Evolutionary conservation across 2,888 invertebrate species (phyloP), one percentile per base, ranked within the genome.

Genomic region (Fissipunctia ypsillon): DNA sequence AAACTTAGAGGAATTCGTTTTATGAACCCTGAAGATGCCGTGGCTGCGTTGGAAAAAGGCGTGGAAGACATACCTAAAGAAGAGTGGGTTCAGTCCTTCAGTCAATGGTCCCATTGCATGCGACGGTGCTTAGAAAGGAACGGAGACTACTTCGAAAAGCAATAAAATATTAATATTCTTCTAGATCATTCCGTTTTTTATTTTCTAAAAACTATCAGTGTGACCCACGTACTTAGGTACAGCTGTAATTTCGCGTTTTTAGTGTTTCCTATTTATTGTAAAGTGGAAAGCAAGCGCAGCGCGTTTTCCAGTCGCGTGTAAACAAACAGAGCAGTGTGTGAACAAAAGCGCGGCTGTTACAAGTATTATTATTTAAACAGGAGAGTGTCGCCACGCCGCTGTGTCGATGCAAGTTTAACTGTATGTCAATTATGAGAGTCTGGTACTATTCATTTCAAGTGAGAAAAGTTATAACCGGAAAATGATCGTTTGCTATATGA

Each of bases 331-430:
- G 45, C 41, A 31, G 52, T 14, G 59, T 73, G 76, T 61, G 41
- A 76, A 82, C 63, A 67, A 76, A 66, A 61, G 56, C 35, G 57
- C 35, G 45, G n/a, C 60, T 28, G 56, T 52, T 28, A 81, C 61
- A 59, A 61, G 45, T 63, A 35, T n/a, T 70, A 67, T 69, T 79
- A 69, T 79, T 76, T 79, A 81, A 81, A 63, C 61, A 76, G 65
- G 56, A 63, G 77, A n/a, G 57, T 69, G 66, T 76, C 61, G 69
- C 14, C 28, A n/a, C 22, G 50, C n/a, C 6, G 48, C 45, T 48
- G 50, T 48, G 78, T 65, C 57, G 76, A 45, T 65, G 74, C 74
- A 57, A 12, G 64, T 38, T 25, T 64, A 43, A 75, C 60, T 61
- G 60, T 63, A 38, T 43, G 60, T 3, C 60, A 41, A 48, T 69